phyloP scores from a whole-genome alignment of 2,797 vertebrate genomes.

The Vultur gryphus region DNA sequence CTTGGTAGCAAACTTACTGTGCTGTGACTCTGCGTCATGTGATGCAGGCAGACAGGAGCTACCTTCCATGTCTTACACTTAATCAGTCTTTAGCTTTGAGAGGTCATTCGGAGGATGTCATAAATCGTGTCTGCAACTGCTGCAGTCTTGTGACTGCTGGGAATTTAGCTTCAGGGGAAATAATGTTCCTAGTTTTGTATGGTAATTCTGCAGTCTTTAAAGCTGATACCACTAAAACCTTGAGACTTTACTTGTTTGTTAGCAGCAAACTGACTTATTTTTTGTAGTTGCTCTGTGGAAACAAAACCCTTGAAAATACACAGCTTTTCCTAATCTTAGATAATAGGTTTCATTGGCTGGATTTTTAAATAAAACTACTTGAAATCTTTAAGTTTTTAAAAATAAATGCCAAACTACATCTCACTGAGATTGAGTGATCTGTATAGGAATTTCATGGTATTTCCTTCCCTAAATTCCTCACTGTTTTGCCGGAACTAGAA shows the following conservation, averaged over 20 bases:
- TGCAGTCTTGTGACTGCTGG: slow-evolving; percentile 63
- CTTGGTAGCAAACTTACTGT: neutral
- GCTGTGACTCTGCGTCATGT: neutral
- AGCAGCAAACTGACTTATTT: neutral
- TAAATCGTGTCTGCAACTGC: slow-evolving; percentile 55
- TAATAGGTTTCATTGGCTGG: neutral
- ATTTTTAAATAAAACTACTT: neutral
- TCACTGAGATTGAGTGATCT: neutral
- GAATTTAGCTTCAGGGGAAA: slow-evolving; percentile 7
- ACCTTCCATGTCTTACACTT: neutral
- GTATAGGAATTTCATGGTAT: neutral
- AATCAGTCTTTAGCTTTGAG: slow-evolving; percentile 17
- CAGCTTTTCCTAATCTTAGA: neutral
- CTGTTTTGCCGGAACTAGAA: neutral
- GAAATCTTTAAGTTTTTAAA: neutral
- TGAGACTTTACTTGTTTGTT: neutral
- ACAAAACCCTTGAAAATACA: neutral
- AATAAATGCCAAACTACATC: neutral
- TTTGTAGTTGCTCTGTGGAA: neutral
- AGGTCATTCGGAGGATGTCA: slow-evolving; percentile 55
- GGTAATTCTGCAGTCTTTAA: neutral
- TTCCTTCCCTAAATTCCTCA: neutral
- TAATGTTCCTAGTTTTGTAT: neutral
- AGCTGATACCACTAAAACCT: neutral
- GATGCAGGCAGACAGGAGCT: neutral